Base-by-base conservation (phyloP, 2,888 invertebrate species). In the Dasypolia templi region DNA sequence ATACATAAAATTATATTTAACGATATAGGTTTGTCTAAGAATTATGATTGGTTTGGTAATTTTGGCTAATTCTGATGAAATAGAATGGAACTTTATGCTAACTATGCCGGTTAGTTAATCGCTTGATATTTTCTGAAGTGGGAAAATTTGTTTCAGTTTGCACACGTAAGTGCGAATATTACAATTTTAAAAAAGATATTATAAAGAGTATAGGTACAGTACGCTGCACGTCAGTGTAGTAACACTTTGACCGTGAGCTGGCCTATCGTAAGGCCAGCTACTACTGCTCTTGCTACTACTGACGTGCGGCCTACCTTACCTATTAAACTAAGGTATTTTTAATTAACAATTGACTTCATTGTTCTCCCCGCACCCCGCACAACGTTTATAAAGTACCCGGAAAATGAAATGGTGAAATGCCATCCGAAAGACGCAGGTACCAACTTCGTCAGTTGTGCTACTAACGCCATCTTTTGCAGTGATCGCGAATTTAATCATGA, bases 401-500 rank as follows among this genome's bases (percentile, higher is more conserved):
- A 70, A 2, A 61, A 19, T 32, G 0, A 17, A 46, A 46, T 19
- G 2, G 0, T 19, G 9, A 44, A 55, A 26, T 26, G 39, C 26
- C 22, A 14, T 14, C 2, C 14, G n/a, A 35, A n/a, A 19, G 3
- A 53, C n/a, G 3, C 6, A 44, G 1, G 0, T 3, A 51, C 3
- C 9, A n/a, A 55, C 12, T 53, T 59, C n/a, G 44, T 29, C 29
- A n/a, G n/a, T 19, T 19, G 42, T 22, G 0, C 26, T n/a, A 64
- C 67, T 79, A 80, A 55, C 80, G 80, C 79, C 79, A 76, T 79
- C 80, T 80, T 44, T 66, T 68, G 79, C 14, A 26, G 9, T n/a
- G 0, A 32, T 46, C 3, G 49, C 42, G 26, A 59, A 75, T 53
- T 59, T 22, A 63, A 29, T 58, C 1, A 17, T 11, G 0, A 2